phyloP scores from a whole-genome alignment of 2,888 invertebrate species.

The Ophonus ardosiacus region DNA sequence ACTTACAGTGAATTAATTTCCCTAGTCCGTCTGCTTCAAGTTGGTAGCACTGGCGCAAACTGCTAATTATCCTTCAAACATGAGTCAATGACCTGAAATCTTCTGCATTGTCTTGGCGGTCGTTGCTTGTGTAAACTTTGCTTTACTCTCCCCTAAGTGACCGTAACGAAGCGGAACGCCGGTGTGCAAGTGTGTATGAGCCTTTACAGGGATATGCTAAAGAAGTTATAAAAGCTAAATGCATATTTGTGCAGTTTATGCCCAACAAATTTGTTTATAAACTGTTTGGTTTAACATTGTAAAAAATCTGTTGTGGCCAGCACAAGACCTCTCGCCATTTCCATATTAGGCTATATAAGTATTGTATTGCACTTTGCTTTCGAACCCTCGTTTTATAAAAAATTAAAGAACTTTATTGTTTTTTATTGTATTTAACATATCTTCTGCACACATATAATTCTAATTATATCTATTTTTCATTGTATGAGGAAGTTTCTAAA shows the following conservation, averaged over 20 bases:
- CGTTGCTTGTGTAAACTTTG: constrained; percentile 27
- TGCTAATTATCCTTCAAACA: constrained; percentile 39
- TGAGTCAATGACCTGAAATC: constrained; percentile 36
- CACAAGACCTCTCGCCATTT: no score
- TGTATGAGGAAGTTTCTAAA: no score
- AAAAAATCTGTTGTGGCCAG: no score
- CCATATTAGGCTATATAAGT: no score
- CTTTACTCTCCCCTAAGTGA: constrained; percentile 46
- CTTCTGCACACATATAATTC: no score
- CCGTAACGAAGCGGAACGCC: constrained; percentile 40
- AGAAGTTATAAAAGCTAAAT: neutral
- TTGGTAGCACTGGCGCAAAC: constrained; percentile 1
- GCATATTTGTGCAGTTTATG: neutral
- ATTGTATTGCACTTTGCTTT: no score
- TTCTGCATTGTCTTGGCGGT: constrained; percentile 34
- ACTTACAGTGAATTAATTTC: constrained; percentile 21
- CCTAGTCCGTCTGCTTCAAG: neutral
- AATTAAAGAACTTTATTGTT: no score
- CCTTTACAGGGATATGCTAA: neutral
- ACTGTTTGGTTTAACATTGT: no score
- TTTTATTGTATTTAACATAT: no score
- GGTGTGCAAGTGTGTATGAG: neutral
- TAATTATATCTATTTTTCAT: no score
- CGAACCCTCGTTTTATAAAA: no score
- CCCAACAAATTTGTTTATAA: neutral